Percentiles rank a stretch among this genome's conserved stretches.
phyloP scores from a whole-genome alignment of 2,113 vertebrate species.

The Leucosticte australis region DNA sequence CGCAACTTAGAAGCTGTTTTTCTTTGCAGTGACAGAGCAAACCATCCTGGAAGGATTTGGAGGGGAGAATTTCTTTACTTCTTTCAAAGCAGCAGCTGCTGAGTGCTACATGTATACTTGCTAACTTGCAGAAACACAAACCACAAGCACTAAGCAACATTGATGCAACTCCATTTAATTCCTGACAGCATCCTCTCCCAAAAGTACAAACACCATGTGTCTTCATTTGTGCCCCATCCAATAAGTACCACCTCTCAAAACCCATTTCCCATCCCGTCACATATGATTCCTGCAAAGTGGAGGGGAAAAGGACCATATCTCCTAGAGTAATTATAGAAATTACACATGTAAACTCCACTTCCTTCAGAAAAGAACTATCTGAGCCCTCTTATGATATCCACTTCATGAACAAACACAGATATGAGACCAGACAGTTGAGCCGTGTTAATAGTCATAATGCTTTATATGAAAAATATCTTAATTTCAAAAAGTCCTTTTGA shows the following conservation, averaged over 20 bases:
- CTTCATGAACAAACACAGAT: accelerated
- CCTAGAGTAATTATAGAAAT: not conserved
- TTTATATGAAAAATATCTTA: not conserved
- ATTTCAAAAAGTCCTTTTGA: not conserved
- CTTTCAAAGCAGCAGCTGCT: not conserved
- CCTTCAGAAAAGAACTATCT: not conserved
- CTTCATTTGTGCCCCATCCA: not conserved
- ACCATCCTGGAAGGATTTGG: not conserved
- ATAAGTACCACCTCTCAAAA: not conserved
- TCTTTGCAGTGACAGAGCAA: not conserved
- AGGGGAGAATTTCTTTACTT: not conserved
- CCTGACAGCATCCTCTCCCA: not conserved
- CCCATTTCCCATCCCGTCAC: not conserved
- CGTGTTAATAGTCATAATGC: not conserved
- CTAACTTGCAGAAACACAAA: not conserved
- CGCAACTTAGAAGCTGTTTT: not conserved
- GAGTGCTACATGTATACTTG: not conserved
- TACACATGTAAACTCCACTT: not conserved
- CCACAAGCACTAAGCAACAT: not conserved
- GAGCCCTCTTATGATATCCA: not conserved
- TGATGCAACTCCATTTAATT: not conserved
- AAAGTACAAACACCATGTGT: not conserved
- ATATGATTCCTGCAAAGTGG: not conserved
- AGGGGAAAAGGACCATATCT: not conserved
- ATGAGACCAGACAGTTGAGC: not conserved